Base-by-base conservation (phyloP, 2,797 vertebrate species). In the Ambastaia sidthimunki region DNA sequence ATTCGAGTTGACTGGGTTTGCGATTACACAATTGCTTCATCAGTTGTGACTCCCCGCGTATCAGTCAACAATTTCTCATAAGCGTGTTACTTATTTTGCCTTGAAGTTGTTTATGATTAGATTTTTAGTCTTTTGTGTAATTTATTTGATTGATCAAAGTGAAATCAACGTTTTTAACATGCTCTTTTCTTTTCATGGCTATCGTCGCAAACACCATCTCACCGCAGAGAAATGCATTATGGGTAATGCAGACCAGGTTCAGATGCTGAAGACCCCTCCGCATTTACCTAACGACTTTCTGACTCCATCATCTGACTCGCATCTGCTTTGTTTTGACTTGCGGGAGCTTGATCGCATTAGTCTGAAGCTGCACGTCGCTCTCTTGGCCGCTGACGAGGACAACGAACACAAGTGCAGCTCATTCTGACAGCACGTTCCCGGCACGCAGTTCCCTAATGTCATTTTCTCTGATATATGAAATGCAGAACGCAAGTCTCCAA, bases 391-490 rank as follows among this genome's bases (percentile, higher is more conserved):
- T 89, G 90, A 91, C 86, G 67, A 91, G 88, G 82, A 85, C 81
- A 84, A 90, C 86, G 87, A 89, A 92, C 92, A 89, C 82, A 82
- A 89, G 87, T 83, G 66, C 77, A 85, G 90, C 89, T 91, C 84
- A 71, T 86, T 83, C 87, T 93, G 92, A 92, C 90, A 92, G 87
- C 88, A 80, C 82, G 82, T 84, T 72, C 71, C 76, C 86, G 76
- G 72, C 77, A 88, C 86, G 85, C 86, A 87, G 82, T 81, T 82
- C 88, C 82, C 82, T 92, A 91, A 93, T 90, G 90, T 91, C 87
- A 92, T 94, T 93, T 92, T 85, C 90, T 93, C 85, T 92, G 89
- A 92, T 92, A 93, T 91, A 90, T 89, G 88, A 91, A 92, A 92
- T 90, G 85, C 87, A 88, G 80, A 81, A 86, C 87, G 86, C 87